These are phyloP conservation scores for Hirtodrosophila trivittata DNA, from an alignment of 2,888 invertebrate genomes.

Conservation along the genomic window DNA sequence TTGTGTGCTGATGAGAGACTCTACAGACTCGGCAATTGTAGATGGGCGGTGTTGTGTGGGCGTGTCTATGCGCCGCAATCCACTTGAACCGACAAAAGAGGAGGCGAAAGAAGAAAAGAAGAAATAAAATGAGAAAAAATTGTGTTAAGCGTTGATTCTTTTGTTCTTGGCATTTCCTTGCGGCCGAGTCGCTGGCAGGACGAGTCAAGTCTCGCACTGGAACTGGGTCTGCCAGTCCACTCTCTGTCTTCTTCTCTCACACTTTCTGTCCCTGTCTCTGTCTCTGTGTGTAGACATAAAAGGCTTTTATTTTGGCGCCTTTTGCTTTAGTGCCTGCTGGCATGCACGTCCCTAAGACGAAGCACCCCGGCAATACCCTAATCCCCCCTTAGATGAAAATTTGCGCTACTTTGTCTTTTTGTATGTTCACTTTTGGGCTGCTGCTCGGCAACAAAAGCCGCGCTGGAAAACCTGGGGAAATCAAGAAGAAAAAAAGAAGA, in stretches of 20 bases:
- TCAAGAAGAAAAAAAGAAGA: too few relatives aligned
- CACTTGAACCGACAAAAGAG: constrained; percentile 43
- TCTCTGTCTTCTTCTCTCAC: too few relatives aligned
- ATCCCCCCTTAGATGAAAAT: constrained; percentile 53
- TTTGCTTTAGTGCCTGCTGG: constrained; percentile 65
- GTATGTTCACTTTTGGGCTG: constrained; percentile 65
- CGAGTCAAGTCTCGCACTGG: constrained; percentile 26
- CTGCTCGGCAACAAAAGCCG: constrained; percentile 55
- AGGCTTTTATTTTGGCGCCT: constrained; percentile 73
- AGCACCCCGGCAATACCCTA: constrained; percentile 21
- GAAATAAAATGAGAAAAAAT: constrained; percentile 38
- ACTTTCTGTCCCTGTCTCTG: too few relatives aligned
- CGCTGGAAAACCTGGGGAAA: too few relatives aligned
- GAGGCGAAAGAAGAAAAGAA: background rate
- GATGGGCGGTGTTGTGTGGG: constrained; percentile 4
- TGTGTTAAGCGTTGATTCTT: constrained; percentile 79
- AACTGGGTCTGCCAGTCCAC: background rate
- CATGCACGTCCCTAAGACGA: constrained; percentile 67
- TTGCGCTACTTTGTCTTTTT: constrained; percentile 80
- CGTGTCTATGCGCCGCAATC: constrained; percentile 32
- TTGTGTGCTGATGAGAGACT: too few relatives aligned
- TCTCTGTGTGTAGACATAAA: constrained; percentile 22
- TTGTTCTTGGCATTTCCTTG: constrained; percentile 66
- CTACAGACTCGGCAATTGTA: background rate
- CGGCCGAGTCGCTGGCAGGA: too few relatives aligned